These are phyloP conservation scores for Bombylius discolor DNA, from an alignment of 2,888 invertebrate species.

Conservation along the genomic window DNA sequence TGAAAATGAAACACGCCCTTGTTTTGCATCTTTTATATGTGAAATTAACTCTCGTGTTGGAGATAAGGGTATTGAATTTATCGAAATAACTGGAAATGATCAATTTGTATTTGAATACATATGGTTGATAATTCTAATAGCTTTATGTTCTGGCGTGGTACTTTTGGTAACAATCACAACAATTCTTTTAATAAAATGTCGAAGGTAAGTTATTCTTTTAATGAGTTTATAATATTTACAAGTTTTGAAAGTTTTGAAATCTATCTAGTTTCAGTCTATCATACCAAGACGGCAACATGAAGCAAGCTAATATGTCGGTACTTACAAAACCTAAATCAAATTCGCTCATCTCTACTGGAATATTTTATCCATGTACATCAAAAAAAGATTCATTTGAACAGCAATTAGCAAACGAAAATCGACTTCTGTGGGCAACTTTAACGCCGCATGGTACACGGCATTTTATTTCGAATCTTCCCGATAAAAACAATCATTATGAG, in stretches of 20 bases:
- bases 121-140: slow-evolving; percentile 68
- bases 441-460: slow-evolving; percentile 72
- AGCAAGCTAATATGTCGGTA: slow-evolving; percentile 44
- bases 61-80: slow-evolving; percentile 59
- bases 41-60: slow-evolving; percentile 44
- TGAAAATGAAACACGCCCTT: slow-evolving; percentile 48
- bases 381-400: slow-evolving; percentile 36
- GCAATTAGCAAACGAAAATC: slow-evolving; percentile 47
- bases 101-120: slow-evolving; percentile 50
- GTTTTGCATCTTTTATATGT: slow-evolving; percentile 49
- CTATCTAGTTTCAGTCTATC: slow-evolving; percentile 28
- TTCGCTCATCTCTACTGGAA: slow-evolving; percentile 40
- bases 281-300: slow-evolving; percentile 36
- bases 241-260: too few species aligned
- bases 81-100: slow-evolving; percentile 61
- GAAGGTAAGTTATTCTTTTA: slow-evolving; percentile 47
- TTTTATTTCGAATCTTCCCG: slow-evolving; percentile 51
- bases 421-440: slow-evolving; percentile 70
- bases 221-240: neutral
- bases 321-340: slow-evolving; percentile 40
- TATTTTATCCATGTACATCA: slow-evolving; percentile 43
- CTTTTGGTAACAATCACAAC: slow-evolving; percentile 66
- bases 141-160: slow-evolving; percentile 66
- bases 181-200: slow-evolving; percentile 64
- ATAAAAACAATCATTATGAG: slow-evolving; percentile 56